These are phyloP conservation scores for Morelia viridis DNA, from an alignment of 2,797 vertebrate species.

Conservation along the genomic window DNA sequence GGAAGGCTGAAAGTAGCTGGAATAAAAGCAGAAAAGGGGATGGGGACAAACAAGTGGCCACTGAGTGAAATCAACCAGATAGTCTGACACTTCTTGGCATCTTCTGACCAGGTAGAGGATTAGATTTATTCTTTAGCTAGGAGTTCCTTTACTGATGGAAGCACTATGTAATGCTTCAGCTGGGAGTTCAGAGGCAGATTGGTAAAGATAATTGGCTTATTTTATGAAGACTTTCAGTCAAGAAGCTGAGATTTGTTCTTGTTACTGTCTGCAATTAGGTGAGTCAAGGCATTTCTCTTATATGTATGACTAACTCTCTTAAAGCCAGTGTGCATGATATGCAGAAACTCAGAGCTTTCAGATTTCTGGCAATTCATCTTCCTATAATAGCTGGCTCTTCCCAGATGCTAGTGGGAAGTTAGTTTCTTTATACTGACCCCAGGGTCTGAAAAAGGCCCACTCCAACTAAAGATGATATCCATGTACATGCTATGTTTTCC, in stretches of 20 bases:
- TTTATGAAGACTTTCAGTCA: background rate
- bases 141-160: background rate
- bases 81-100: background rate
- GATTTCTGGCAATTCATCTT: background rate
- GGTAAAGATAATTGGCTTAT: background rate
- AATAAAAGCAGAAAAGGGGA: background rate
- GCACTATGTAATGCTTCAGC: background rate
- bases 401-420: background rate
- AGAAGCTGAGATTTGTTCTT: background rate
- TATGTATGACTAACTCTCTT: background rate
- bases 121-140: background rate
- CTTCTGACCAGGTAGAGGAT: background rate
- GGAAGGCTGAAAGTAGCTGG: background rate
- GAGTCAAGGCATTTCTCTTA: background rate
- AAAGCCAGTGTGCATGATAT: background rate
- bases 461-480: background rate
- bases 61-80: background rate
- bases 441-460: background rate
- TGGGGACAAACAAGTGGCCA: background rate
- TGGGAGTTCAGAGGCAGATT: background rate
- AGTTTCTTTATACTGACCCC: background rate
- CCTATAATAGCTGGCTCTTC: background rate
- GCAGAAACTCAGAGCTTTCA: background rate
- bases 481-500: background rate
- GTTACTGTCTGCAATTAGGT: background rate